A percentile compares a stretch with the other conserved stretches of the same genome.
These are phyloP conservation scores for Lypha dubia DNA, from an alignment of 2,888 invertebrate genomes.

Conservation along the genomic window DNA sequence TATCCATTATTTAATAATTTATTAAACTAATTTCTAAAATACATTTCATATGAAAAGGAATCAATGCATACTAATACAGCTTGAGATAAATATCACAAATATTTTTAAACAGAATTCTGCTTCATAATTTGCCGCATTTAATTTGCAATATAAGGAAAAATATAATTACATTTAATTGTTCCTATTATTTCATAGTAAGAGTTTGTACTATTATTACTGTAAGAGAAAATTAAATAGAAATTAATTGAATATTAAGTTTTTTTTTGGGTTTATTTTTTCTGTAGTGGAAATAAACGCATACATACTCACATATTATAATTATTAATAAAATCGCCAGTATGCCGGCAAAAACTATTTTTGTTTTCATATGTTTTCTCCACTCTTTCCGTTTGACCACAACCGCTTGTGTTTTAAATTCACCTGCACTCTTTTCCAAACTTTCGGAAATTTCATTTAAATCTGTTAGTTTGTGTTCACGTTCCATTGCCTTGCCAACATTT, in stretches of 20 bases:
- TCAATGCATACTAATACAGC: not conserved
- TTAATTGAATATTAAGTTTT: not conserved
- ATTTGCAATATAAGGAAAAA: not conserved
- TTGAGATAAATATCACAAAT: conserved; percentile 7
- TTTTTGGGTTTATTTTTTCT: too few relatives aligned
- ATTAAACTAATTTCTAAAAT: too few relatives aligned
- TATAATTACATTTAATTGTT: conserved; percentile 15
- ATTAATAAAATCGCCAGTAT: conserved; percentile 43
- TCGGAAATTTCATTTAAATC: conserved; percentile 53
- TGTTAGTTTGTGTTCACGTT: conserved; percentile 53
- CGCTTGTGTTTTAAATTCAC: conserved; percentile 48
- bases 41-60: not conserved
- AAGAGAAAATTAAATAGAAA: not conserved
- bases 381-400: conserved; percentile 56
- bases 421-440: conserved; percentile 45
- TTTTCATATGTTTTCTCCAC: conserved; percentile 59
- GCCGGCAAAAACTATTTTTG: conserved; percentile 61
- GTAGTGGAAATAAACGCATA: not conserved
- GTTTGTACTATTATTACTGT: conserved; percentile 45
- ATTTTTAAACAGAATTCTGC: not conserved
- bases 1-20: too few relatives aligned
- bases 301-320: conserved; percentile 58
- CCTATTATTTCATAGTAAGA: conserved; percentile 6
- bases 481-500: conserved; percentile 57
- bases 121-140: not conserved